A percentile compares a stretch with the other conserved stretches of the same genome.
These are phyloP conservation scores for Drosophila pseudotalamancana DNA, from an alignment of 2,888 invertebrate genomes.

Conservation along the genomic window DNA sequence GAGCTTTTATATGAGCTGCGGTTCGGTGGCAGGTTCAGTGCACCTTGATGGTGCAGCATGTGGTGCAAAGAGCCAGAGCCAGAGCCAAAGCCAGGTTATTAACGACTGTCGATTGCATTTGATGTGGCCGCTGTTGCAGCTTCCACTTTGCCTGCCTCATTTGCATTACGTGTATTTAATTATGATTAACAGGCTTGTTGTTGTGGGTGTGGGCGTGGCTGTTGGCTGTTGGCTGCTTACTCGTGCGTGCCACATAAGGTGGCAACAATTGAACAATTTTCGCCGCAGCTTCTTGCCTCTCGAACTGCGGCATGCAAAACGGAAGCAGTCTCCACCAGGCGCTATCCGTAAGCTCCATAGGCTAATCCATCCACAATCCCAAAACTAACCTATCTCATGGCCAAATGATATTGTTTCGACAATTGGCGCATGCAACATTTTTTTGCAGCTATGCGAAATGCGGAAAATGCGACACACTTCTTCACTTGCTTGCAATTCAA, in stretches of 20 bases:
- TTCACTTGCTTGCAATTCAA: conserved; percentile 26
- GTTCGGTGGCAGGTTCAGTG: conserved; percentile 64
- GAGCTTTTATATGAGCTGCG: conserved; percentile 58
- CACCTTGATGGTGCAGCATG: conserved; percentile 52
- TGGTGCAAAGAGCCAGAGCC: conserved; percentile 36
- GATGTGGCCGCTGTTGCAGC: conserved; percentile 51
- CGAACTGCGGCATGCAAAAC: conserved; percentile 30
- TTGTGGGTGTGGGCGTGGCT: conserved; percentile 23
- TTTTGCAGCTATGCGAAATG: conserved; percentile 55
- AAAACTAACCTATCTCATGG: conserved; percentile 15
- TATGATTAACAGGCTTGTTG: conserved; percentile 54
- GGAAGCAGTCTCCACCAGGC: conserved; percentile 46
- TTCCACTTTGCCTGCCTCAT: conserved; percentile 66
- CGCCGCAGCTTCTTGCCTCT: conserved; percentile 48
- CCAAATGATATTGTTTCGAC: conserved; percentile 20
- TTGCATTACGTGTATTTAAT: conserved; percentile 66
- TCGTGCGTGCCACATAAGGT: conserved; percentile 58
- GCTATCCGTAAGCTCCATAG: neutral
- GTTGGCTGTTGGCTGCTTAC: conserved; percentile 41
- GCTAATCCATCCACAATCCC: conserved; percentile 27
- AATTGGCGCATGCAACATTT: conserved; percentile 37
- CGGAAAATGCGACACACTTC: conserved; percentile 62
- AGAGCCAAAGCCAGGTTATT: conserved; percentile 26
- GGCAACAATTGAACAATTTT: conserved; percentile 59
- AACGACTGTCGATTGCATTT: conserved; percentile 41